Conservation (phyloP, 2,888 invertebrate species). For the Alloplasta piceator region DNA sequence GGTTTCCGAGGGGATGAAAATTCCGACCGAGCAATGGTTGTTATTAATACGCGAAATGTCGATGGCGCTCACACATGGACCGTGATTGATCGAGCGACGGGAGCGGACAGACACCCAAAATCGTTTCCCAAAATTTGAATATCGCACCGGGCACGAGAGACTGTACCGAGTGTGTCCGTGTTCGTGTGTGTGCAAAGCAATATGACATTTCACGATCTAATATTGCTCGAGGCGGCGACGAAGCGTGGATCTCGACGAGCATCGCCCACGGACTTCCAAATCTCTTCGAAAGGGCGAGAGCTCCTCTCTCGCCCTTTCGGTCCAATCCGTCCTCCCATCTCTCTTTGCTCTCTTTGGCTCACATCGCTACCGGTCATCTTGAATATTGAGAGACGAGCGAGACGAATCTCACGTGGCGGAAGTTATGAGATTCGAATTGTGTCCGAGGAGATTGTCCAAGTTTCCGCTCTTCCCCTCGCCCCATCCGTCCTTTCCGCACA, state of each 20-base stretch:
- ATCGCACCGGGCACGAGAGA: slow-evolving; percentile 49
- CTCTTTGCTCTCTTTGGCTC: slow-evolving; percentile 13
- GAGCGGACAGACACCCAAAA: slow-evolving; percentile 26
- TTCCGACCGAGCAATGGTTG: slow-evolving; percentile 71
- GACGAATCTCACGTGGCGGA: slow-evolving; percentile 80
- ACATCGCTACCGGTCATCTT: slow-evolving; percentile 80
- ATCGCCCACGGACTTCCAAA: slow-evolving; percentile 65
- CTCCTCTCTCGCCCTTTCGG: slow-evolving; percentile 65
- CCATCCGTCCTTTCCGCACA: not conserved
- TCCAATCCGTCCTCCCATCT: slow-evolving; percentile 46
- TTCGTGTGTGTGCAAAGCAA: slow-evolving; percentile 72
- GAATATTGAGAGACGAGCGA: slow-evolving; percentile 78
- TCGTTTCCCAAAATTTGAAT: slow-evolving; percentile 44
- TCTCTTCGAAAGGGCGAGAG: slow-evolving; percentile 64
- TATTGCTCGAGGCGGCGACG: slow-evolving; percentile 82
- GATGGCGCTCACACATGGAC: slow-evolving; percentile 67
- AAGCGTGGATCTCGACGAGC: slow-evolving; percentile 80
- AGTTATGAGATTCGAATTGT: slow-evolving; percentile 82
- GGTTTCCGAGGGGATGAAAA: not conserved
- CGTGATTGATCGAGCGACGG: slow-evolving; percentile 72
- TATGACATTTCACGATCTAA: slow-evolving; percentile 82
- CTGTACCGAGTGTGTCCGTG: not conserved
- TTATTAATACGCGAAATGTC: slow-evolving; percentile 75
- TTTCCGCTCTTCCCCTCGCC: slow-evolving; percentile 18
- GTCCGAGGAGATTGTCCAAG: slow-evolving; percentile 64